Conservation (phyloP, 2,797 vertebrate species). For the Anguilla pacifica region DNA sequence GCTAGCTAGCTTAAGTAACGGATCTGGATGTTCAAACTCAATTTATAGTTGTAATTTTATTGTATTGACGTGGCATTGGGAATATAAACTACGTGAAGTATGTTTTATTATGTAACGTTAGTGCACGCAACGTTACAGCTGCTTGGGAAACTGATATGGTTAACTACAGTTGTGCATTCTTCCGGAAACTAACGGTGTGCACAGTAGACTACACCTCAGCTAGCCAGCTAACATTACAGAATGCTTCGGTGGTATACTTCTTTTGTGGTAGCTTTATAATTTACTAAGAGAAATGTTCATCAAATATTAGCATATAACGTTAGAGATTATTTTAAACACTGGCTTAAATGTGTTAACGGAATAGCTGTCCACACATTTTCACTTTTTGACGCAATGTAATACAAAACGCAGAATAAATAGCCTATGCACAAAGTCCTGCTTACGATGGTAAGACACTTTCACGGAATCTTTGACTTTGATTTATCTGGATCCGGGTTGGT, state of each 20-base stretch:
- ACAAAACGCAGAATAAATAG: background rate
- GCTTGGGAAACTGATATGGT: background rate
- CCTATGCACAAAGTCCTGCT: background rate
- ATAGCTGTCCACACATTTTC: background rate
- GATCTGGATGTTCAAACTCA: background rate
- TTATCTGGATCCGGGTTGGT: too few species aligned
- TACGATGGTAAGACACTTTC: too few species aligned
- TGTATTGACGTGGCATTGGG: background rate
- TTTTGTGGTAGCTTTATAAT: background rate
- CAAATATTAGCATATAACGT: background rate
- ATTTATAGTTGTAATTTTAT: background rate
- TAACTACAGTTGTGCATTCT: constrained; percentile 17
- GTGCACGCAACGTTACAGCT: background rate
- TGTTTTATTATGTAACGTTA: constrained; percentile 12
- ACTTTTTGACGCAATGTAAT: background rate
- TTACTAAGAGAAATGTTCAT: background rate
- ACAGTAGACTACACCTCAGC: constrained; percentile 5
- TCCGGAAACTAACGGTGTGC: constrained; percentile 21
- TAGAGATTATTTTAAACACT: too few species aligned
- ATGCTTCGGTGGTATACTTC: background rate
- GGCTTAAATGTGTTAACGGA: background rate
- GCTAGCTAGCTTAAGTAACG: constrained; percentile 13
- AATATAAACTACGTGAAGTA: background rate
- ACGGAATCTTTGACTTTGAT: too few species aligned
- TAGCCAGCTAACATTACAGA: background rate